phyloP scores from a whole-genome alignment of 2,888 invertebrate species.

The Lasioglossum leucozonium region DNA sequence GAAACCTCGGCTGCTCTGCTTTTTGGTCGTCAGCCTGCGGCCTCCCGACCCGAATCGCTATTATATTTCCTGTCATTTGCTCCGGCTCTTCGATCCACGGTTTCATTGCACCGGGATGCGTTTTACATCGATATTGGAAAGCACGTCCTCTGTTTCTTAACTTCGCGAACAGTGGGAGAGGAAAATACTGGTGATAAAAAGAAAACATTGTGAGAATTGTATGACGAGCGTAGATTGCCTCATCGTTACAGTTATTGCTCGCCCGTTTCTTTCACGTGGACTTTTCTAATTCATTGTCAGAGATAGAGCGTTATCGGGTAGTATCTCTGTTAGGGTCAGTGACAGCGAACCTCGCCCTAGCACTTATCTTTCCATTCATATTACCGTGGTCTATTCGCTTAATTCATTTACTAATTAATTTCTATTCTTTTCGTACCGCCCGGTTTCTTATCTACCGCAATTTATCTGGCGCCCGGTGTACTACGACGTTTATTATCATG shows the following conservation, averaged over 20 bases:
- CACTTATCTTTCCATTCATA: neutral
- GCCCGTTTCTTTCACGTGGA: neutral
- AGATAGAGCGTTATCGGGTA: neutral
- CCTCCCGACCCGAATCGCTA: neutral
- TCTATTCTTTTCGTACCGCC: neutral
- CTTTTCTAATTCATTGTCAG: neutral
- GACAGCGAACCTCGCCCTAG: neutral
- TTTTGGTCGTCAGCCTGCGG: neutral
- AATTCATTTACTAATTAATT: constrained; percentile 7
- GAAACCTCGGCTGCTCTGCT: neutral
- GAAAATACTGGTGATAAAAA: neutral
- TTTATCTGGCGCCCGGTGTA: neutral
- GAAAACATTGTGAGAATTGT: neutral
- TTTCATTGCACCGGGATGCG: neutral
- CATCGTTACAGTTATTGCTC: neutral
- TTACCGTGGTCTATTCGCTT: neutral
- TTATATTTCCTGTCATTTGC: neutral
- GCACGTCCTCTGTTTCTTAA: no score
- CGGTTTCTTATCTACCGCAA: neutral
- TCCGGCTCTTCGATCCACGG: neutral
- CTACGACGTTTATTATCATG: neutral
- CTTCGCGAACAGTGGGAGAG: neutral
- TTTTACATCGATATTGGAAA: neutral
- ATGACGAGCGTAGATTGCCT: neutral
- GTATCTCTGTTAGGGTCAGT: neutral